Evolutionary conservation across 1,140 invertebrate genomes (phyloP).

Genomic region (Brachionus manjavacas): DNA sequence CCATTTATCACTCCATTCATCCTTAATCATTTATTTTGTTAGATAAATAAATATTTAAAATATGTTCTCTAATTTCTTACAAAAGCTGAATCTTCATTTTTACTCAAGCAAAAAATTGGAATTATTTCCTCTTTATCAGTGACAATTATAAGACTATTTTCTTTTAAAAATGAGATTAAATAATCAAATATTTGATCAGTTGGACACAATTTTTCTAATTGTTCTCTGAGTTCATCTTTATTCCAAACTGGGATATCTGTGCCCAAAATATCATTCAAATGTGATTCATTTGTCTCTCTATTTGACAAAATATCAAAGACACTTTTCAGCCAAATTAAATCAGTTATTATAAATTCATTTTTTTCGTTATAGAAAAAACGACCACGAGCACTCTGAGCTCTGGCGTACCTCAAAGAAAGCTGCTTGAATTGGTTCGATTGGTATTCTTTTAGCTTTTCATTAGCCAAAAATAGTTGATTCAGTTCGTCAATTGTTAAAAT

Average conservation of each 20-base stretch:
- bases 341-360: not conserved
- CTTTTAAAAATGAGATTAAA: not conserved
- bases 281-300: not conserved
- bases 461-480: not conserved
- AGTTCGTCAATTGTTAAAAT: not conserved
- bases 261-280: not conserved
- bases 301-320: not conserved
- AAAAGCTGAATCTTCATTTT: not conserved
- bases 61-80: not conserved
- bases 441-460: not conserved
- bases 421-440: not conserved
- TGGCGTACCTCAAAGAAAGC: not conserved
- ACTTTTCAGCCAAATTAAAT: conserved; percentile 5
- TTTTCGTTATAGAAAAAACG: not conserved
- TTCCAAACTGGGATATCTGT: not conserved
- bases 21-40: not conserved
- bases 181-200: not conserved
- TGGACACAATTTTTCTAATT: not conserved
- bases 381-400: not conserved
- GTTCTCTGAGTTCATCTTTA: not conserved
- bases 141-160: not conserved
- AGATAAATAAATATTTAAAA: too few species aligned
- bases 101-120: not conserved
- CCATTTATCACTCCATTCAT: not conserved
- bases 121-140: not conserved